Conservation (phyloP, 1,140 invertebrate species). For the Drosophila hydei region DNA sequence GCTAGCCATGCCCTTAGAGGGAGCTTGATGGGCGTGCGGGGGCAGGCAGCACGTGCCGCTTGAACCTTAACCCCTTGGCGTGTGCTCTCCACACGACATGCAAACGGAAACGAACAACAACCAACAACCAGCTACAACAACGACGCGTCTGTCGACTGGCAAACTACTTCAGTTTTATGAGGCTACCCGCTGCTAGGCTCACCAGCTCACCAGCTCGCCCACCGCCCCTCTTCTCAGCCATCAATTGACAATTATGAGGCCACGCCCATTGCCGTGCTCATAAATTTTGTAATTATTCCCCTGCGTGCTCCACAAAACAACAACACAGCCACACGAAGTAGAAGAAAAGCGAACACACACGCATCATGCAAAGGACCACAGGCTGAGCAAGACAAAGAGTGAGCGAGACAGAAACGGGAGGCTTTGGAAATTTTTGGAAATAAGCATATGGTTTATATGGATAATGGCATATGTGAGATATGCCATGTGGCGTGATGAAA, state of each 20-base stretch:
- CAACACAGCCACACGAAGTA: constrained; percentile 27
- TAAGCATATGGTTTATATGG: constrained; percentile 17
- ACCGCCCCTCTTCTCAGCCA: constrained; percentile 13
- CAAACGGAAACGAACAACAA: constrained; percentile 39
- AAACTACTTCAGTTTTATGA: constrained; percentile 79
- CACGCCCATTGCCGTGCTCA: constrained; percentile 79
- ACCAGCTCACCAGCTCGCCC: neutral
- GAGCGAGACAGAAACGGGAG: neutral
- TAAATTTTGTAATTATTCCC: constrained; percentile 82
- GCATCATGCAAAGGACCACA: constrained; percentile 39
- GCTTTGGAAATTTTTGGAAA: constrained; percentile 25
- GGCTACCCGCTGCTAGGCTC: constrained; percentile 41
- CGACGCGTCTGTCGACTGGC: constrained; percentile 35
- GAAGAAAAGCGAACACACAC: constrained; percentile 51
- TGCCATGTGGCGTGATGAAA: constrained; percentile 23
- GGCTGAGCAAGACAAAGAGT: neutral
- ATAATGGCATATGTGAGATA: constrained; percentile 16
- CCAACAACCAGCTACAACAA: constrained; percentile 56
- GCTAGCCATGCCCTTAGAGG: neutral
- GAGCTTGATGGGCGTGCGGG: constrained; percentile 8
- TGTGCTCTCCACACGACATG: constrained; percentile 54
- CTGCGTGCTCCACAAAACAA: constrained; percentile 68
- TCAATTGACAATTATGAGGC: constrained; percentile 78
- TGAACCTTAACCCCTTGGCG: constrained; percentile 72
- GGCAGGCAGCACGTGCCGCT: constrained; percentile 59